A percentile compares a stretch with the other conserved stretches of the same genome.
These are phyloP conservation scores for Alethe castanea DNA, from an alignment of 2,113 vertebrate species.

Conservation along the genomic window DNA sequence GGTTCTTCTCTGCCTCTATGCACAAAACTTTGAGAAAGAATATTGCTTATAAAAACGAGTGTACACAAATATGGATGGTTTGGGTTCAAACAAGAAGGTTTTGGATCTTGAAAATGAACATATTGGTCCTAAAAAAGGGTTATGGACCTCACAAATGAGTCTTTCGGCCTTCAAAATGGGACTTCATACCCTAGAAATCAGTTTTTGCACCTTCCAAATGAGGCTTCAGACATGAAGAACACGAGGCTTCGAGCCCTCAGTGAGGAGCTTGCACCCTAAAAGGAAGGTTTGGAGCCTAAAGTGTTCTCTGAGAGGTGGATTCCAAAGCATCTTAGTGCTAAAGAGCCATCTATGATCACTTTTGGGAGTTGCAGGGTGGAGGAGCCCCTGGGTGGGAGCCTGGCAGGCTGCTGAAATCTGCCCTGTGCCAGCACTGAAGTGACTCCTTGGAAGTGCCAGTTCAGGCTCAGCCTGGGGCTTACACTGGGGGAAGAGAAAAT, in stretches of 20 bases:
- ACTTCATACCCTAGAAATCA: too few relatives aligned
- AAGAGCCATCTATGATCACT: neutral
- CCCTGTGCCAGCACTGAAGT: neutral
- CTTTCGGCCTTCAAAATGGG: neutral
- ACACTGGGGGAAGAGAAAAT: neutral
- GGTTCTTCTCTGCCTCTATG: neutral
- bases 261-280: neutral
- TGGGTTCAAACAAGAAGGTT: neutral
- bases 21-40: too few relatives aligned
- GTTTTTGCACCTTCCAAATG: neutral
- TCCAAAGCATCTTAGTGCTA: neutral
- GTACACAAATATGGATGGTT: neutral
- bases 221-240: neutral
- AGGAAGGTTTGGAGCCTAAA: neutral
- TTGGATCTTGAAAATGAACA: neutral
- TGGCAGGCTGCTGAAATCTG: neutral
- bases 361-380: neutral
- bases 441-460: neutral
- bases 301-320: neutral
- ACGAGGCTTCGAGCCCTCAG: neutral
- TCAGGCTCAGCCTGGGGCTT: neutral
- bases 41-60: neutral
- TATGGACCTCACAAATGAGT: neutral
- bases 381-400: neutral
- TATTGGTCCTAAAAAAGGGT: neutral